Base-by-base conservation (phyloP, 2,113 vertebrate species). In the Callipepla californica region DNA sequence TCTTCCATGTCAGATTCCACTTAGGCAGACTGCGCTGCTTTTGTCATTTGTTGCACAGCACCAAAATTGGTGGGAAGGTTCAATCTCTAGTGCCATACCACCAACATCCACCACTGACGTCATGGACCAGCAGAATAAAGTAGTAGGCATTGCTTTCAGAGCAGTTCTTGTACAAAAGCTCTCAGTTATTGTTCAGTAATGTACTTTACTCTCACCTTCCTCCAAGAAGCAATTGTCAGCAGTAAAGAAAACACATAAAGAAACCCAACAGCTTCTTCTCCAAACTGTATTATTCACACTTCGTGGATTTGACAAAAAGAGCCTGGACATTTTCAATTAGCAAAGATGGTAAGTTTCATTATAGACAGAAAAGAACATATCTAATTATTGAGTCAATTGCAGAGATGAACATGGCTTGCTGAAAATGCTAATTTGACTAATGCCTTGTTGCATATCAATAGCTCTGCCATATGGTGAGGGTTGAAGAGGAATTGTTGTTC, bases 361-460 rank as follows among this genome's bases (percentile, higher is more conserved):
- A 45, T 66, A 94, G 77, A 73, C 28, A 48, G 85, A n/a, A 75
- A 86, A 48, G 10, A 94, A 63, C 50, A 72, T 9, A 87, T 77
- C 22, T 72, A 92, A 87, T 95, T 92, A 95, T 51, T 45, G 59
- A 88, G 69, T 93, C 48, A 63, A 47, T 84, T 81, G 84, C 67
- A 59, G 19, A 73, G 84, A 79, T 89, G 22, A 92, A 51, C n/a
- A 74, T 63, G 45, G 42, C 57, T 95, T 92, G 76, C 38, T 94
- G 66, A 85, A 95, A 74, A 89, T 77, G 67, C 66, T 96, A 86
- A 91, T 87, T 85, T 83, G 92, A 90, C 36, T 73, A 66, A 90
- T 87, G 68, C 5, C 26, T 89, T 91, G 58, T 89, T 95, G 93
- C 61, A 75, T 92, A 88, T 81, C 70, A 87, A 18, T 90, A 90